Conservation (phyloP, 2,113 vertebrate species). For the Psilopsiagon aurifrons region DNA sequence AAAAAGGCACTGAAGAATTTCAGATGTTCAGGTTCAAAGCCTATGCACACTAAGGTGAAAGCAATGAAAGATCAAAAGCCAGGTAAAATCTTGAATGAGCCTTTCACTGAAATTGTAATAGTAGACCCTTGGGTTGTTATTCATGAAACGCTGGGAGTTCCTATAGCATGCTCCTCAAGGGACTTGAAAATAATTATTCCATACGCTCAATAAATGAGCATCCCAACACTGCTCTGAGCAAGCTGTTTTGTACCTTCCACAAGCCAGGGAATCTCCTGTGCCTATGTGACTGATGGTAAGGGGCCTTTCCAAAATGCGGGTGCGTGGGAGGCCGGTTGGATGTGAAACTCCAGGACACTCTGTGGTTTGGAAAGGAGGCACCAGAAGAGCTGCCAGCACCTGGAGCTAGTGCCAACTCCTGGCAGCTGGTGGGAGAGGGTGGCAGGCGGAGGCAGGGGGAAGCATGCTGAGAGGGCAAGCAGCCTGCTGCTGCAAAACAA, state of each 20-base stretch:
- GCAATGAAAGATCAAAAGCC: background rate
- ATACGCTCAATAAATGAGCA: background rate
- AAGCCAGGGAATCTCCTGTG: background rate
- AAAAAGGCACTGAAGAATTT: background rate
- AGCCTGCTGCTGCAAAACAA: background rate
- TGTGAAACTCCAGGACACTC: background rate
- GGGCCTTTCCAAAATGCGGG: background rate
- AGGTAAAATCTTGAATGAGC: background rate
- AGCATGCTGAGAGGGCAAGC: background rate
- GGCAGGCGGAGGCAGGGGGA: background rate
- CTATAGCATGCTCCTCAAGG: background rate
- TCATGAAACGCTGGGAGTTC: background rate
- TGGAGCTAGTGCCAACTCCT: background rate
- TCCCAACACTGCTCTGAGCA: background rate
- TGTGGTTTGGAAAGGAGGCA: background rate
- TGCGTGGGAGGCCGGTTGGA: background rate
- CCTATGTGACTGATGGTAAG: background rate
- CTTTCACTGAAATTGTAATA: background rate
- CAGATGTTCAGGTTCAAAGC: background rate
- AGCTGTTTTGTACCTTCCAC: background rate
- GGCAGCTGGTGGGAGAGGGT: background rate
- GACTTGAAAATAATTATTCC: background rate
- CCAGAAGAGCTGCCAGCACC: background rate
- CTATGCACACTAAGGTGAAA: background rate
- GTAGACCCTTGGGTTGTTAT: background rate